phyloP scores from a whole-genome alignment of 2,797 vertebrate species.

The Chaetophractus vellerosus region DNA sequence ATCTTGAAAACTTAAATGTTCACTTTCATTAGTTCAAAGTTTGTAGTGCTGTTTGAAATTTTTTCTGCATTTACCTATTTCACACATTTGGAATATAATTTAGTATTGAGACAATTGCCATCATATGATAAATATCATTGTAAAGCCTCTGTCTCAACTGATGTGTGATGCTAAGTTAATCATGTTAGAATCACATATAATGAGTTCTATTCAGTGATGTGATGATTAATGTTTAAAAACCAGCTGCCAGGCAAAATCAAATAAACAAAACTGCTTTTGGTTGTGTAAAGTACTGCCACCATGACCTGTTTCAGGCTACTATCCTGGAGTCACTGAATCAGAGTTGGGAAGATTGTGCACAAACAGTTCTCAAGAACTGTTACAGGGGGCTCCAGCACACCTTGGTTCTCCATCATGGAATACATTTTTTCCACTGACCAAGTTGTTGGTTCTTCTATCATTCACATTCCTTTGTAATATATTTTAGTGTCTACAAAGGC shows the following conservation, averaged over 20 bases:
- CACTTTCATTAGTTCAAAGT: neutral
- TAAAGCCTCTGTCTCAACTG: neutral
- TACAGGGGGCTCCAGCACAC: neutral
- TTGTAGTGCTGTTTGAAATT: neutral
- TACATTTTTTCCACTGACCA: neutral
- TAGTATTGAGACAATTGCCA: neutral
- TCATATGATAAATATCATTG: neutral
- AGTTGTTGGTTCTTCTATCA: neutral
- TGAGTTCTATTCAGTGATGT: neutral
- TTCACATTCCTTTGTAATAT: neutral
- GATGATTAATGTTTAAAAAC: neutral
- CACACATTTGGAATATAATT: neutral
- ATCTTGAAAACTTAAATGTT: neutral
- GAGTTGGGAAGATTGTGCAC: neutral
- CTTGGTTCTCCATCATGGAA: neutral
- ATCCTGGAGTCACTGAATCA: neutral
- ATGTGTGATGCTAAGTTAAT: neutral
- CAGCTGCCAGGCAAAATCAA: neutral
- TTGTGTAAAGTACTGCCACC: neutral
- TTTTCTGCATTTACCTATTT: neutral
- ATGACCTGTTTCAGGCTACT: neutral
- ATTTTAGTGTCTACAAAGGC: neutral
- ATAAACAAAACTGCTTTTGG: neutral
- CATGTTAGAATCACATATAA: neutral
- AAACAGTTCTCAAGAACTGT: neutral